These are phyloP conservation scores for Polylopha cassiicola DNA, from an alignment of 2,888 invertebrate genomes.

Conservation along the genomic window DNA sequence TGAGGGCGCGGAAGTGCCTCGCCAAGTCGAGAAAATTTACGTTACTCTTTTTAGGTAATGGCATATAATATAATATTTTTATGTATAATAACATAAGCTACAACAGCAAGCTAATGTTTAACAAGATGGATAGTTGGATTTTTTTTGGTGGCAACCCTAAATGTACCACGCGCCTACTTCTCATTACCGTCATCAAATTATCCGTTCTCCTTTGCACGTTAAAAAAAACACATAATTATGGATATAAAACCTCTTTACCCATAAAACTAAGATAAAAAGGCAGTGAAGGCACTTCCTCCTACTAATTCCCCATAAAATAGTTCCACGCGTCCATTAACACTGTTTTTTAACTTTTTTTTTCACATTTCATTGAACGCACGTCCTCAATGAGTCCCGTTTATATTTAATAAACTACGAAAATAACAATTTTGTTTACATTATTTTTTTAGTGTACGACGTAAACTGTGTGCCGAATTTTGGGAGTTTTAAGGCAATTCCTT, in stretches of 20 bases:
- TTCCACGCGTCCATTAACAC: constrained; percentile 64
- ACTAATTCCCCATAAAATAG: constrained; percentile 61
- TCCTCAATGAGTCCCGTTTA: constrained; percentile 70
- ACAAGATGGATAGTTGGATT: too few relatives aligned
- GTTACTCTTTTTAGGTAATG: too few relatives aligned
- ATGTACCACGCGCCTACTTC: constrained; percentile 34
- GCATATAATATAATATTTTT: too few relatives aligned
- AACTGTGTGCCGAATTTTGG: constrained; percentile 68
- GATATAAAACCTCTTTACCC: constrained; percentile 70
- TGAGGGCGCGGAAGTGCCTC: too few relatives aligned
- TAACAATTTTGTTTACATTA: constrained; percentile 67
- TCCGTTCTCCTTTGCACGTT: constrained; percentile 54
- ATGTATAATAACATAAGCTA: too few relatives aligned
- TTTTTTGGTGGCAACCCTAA: constrained; percentile 8
- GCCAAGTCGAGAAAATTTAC: too few relatives aligned
- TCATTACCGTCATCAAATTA: constrained; percentile 49
- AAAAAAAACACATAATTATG: constrained; percentile 69
- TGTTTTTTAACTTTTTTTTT: constrained; percentile 59
- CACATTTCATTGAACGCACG: constrained; percentile 67
- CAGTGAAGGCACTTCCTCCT: constrained; percentile 66
- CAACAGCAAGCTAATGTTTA: too few relatives aligned
- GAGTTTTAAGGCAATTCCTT: constrained; percentile 47
- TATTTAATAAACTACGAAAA: constrained; percentile 64
- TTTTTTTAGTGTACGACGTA: constrained; percentile 59
- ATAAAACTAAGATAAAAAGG: constrained; percentile 71